These are phyloP conservation scores for Orchesellides sinensis DNA, from an alignment of 2,888 invertebrate genomes.

Conservation along the genomic window DNA sequence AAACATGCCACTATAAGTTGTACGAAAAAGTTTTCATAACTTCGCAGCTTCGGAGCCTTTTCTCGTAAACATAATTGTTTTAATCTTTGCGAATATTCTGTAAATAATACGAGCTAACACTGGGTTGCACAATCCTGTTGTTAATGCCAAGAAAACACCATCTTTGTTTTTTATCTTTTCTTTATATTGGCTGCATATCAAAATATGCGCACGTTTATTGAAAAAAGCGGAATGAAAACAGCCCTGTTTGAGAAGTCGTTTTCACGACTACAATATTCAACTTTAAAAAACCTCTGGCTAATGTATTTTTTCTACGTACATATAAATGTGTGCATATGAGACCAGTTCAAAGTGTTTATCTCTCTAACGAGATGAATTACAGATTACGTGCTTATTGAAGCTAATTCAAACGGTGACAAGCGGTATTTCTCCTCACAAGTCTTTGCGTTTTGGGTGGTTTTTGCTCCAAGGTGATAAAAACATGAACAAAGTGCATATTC, in stretches of 20 bases:
- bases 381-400: background rate
- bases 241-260: conserved; percentile 1
- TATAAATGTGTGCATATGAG: too few relatives aligned
- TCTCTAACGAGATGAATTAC: background rate
- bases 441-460: conserved; percentile 37
- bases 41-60: too few relatives aligned
- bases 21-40: too few relatives aligned
- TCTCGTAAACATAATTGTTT: conserved; percentile 9
- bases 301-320: too few relatives aligned
- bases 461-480: conserved; percentile 34
- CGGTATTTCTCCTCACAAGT: conserved; percentile 12
- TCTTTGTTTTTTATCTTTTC: conserved; percentile 45
- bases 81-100: conserved; percentile 9
- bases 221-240: conserved; percentile 11
- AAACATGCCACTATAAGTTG: conserved; percentile 25
- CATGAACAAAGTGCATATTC: conserved; percentile 37
- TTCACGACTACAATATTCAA: conserved; percentile 24
- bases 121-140: conserved; percentile 1
- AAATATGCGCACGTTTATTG: conserved; percentile 40
- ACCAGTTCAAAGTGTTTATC: conserved; percentile 25
- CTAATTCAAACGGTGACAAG: conserved; percentile 36
- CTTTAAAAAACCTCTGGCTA: too few relatives aligned
- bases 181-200: conserved; percentile 62
- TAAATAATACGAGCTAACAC: background rate
- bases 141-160: conserved; percentile 53